Percentiles rank a stretch among this genome's conserved stretches.
Evolutionary conservation across 2,113 vertebrate species (phyloP).

Genomic region (Boulengeromyrus knoepffleri): DNA sequence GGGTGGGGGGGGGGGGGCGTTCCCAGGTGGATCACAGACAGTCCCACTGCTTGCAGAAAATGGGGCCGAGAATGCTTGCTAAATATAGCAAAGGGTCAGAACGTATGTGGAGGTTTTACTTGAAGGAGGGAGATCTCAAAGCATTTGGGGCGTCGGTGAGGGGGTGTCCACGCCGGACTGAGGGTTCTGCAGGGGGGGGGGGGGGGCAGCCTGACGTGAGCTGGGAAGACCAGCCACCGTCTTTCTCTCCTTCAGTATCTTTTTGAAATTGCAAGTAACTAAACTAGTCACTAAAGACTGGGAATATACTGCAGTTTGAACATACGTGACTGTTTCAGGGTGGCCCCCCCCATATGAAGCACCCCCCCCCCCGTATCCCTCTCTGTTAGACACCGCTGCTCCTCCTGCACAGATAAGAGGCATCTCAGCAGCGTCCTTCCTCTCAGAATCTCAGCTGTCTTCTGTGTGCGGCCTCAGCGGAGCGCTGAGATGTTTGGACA

Average conservation of each 20-base stretch:
- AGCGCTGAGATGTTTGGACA: conserved; percentile 99
- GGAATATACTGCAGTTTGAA: not conserved
- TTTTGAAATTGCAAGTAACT: not conserved
- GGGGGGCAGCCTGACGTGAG: not conserved
- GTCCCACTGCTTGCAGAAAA: conserved; percentile 45
- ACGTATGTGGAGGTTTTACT: not conserved
- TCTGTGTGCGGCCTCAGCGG: conserved; percentile 94
- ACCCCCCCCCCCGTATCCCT: not conserved
- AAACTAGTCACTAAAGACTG: not conserved
- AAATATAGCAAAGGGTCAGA: not conserved
- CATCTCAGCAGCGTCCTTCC: not conserved
- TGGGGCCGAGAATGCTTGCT: not conserved
- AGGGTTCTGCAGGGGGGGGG: not conserved
- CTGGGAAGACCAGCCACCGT: not conserved
- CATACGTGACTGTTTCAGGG: not conserved
- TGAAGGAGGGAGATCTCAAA: not conserved
- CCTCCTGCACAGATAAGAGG: not conserved
- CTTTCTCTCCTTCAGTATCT: not conserved
- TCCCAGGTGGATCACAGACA: conserved; percentile 41
- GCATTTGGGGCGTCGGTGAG: not conserved
- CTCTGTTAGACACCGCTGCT: not conserved
- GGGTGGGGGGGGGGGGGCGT: conserved; percentile 36
- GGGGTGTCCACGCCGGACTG: not conserved
- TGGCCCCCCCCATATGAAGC: too few species aligned
- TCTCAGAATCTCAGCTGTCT: conserved; percentile 79